Evolutionary conservation across 2,888 invertebrate species (phyloP), one percentile per base, ranked within the genome.

Genomic region (Yponomeuta malinellus): DNA sequence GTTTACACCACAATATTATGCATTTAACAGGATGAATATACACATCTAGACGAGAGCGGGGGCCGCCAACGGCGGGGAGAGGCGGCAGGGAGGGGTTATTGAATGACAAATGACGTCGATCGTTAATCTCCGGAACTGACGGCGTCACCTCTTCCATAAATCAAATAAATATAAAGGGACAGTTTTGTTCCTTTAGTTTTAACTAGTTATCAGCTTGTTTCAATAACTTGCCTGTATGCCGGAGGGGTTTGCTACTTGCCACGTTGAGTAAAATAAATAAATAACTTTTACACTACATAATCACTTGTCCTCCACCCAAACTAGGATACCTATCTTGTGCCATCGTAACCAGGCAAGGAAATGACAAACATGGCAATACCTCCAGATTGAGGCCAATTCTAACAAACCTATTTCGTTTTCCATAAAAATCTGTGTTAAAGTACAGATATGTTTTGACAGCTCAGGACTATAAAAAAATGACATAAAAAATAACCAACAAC

Each of bases 71-170:
- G 15, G 52, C 52, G 52, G 52, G 52, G 52, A 3, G 52, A 8
- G 3, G 52, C 12, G 52, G 52, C 15, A 59, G 52, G 52, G 52
- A 12, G 52, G 52, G 52, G 52, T 59, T 59, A 59, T 59, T 59
- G 52, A 59, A 87, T 88, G 90, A 90, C 89, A 89, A 90, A 91
- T 89, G 90, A 88, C 87, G 81, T 76, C 78, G 83, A 86, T 87
- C 88, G 81, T 91, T 86, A 86, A 90, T 90, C 90, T 90, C 90
- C 89, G 84, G 88, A 89, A 87, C 89, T 90, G 90, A 90, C 90
- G 90, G 79, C 83, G 74, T 76, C 86, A 84, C 89, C 88, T 33
- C 29, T 12, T n/a, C 43, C 31, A 67, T n/a, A 67, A 43, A 67
- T 2, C 9, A 31, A 64, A 12, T 31, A 10, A 2, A 23, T 8